Evolutionary conservation across 64 coral and sea anemone species (phyloP), one percentile per base, ranked within the genome.

Genomic region (Trachythela sp.): DNA sequence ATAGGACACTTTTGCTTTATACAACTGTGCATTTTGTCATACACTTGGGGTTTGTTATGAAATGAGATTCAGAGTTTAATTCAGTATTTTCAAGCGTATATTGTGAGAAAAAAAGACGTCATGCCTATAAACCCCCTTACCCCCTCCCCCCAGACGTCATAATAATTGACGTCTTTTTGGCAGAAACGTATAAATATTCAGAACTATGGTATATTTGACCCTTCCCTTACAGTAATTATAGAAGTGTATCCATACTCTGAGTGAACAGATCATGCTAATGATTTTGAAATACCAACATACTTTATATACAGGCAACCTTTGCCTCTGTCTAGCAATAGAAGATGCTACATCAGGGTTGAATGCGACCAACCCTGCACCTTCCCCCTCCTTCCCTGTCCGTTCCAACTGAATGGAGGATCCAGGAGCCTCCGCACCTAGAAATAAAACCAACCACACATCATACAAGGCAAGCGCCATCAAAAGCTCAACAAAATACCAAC

Each of bases 221-320:
- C 22, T 52, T 52, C 22, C 49, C 13, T 20, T 52, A 37, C 31
- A 67, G 1, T 13, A 35, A n/a, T 5, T 34, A 40, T n/a, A 29
- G 11, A 58, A 36, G 36, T 60, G 37, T 89, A 0, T 76, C 29
- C 33, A 42, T 24, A 1, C 8, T 13, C 26, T 11, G 22, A 17
- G 15, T 32, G 9, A 77, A 22, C 26, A 7, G 11, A 80, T 32
- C 29, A 9, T 13, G 15, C 67, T 32, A 10, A 13, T n/a, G 40
- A 76, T 56, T 34, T 38, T 84, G 15, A 43, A 48, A 48, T 45
- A 45, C n/a, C 35, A n/a, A 45, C 60, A 48, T 94, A 94, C 93
- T 80, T 95, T 95, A 67, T 95, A 99, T 48, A 99, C 94, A 40
- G 96, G 96, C 17, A 99, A 89, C 70, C 91, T 92, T 84, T 99